A percentile compares a stretch with the other conserved stretches of the same genome.
These are phyloP conservation scores for Lasioglossum vierecki DNA, from an alignment of 2,888 invertebrate species.

Conservation along the genomic window DNA sequence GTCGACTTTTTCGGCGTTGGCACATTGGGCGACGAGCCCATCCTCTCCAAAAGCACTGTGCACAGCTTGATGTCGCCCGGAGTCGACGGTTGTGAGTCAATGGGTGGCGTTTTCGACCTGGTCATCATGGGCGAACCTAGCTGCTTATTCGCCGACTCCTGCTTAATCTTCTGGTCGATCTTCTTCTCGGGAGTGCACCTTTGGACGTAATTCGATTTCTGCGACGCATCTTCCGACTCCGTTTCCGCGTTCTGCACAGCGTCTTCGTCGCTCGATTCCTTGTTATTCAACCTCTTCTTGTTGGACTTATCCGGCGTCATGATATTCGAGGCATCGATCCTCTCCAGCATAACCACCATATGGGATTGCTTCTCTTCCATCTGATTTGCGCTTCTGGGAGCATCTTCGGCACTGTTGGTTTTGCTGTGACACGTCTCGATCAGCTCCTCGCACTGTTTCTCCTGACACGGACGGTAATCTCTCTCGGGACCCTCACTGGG, in stretches of 20 bases:
- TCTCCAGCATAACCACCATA: slow-evolving; percentile 73
- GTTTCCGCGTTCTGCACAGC: background rate
- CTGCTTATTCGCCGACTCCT: background rate
- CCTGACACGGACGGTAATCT: slow-evolving; percentile 22
- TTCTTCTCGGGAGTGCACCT: background rate
- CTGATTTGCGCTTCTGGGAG: background rate
- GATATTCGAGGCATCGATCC: slow-evolving; percentile 61
- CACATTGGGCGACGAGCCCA: background rate
- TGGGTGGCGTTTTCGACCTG: background rate
- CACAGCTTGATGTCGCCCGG: background rate
- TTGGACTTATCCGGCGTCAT: slow-evolving; percentile 15
- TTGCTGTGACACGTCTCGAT: slow-evolving; percentile 7
- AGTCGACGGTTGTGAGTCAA: background rate
- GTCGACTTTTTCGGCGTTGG: too few species aligned
- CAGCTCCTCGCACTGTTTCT: slow-evolving; percentile 53
- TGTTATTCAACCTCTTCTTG: background rate
- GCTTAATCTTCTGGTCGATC: background rate
- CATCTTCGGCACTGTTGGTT: background rate
- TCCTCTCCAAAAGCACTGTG: background rate
- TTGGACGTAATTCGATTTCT: background rate
- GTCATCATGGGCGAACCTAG: background rate
- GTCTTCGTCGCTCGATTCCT: background rate
- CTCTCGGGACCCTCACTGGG: slow-evolving; percentile 32
- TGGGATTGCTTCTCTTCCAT: background rate
- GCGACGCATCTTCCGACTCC: background rate